These are phyloP conservation scores for Calameuta filiformis DNA, from an alignment of 2,888 invertebrate genomes.

Conservation along the genomic window DNA sequence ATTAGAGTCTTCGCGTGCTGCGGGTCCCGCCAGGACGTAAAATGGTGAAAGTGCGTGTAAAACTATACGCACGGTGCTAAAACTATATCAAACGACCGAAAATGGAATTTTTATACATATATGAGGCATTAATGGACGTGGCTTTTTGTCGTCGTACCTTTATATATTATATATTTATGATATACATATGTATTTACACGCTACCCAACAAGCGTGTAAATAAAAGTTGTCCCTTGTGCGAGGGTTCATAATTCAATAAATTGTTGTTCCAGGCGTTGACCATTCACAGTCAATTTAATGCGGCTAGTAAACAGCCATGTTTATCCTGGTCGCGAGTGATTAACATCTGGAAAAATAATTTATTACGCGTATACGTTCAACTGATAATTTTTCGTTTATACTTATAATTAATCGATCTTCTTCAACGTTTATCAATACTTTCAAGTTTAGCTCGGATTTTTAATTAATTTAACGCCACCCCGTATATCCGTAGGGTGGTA, in stretches of 20 bases:
- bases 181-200: background rate
- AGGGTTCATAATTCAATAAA: background rate
- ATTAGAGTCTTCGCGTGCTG: background rate
- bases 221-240: background rate
- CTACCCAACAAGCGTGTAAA: background rate
- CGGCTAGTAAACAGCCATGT: no score
- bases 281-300: no score
- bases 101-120: background rate
- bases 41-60: slow-evolving; percentile 6
- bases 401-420: background rate
- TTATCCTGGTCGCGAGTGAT: no score
- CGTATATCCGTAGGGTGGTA: background rate
- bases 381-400: no score
- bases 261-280: no score
- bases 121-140: background rate
- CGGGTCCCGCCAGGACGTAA: background rate
- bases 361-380: no score
- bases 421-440: background rate
- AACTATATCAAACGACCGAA: background rate
- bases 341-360: no score
- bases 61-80: background rate
- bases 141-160: background rate
- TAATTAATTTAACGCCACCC: background rate
- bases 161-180: background rate
- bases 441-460: background rate